Evolutionary conservation across 2,113 vertebrate species (phyloP).

Genomic region (Megaleporinus macrocephalus): DNA sequence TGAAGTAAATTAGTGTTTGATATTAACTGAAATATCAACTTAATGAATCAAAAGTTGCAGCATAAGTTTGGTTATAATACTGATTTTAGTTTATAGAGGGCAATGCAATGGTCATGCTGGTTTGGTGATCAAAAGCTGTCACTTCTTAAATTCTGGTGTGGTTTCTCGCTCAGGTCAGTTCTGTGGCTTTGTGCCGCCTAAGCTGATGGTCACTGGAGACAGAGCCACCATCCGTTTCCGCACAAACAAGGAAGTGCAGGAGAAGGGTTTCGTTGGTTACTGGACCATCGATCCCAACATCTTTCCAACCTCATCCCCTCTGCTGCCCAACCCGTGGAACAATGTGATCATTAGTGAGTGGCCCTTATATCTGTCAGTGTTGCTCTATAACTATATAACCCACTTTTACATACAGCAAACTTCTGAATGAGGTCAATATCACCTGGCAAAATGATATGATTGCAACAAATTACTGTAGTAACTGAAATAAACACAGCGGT

Average conservation of each 20-base stretch:
- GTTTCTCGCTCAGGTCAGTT: conserved; percentile 70
- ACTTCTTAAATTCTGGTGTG: background rate
- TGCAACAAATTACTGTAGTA: too few species aligned
- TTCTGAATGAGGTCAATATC: background rate
- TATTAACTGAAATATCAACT: too few species aligned
- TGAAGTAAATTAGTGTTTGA: background rate
- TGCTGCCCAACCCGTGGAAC: conserved; percentile 70
- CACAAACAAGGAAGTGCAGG: conserved; percentile 63
- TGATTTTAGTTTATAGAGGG: background rate
- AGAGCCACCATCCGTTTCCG: conserved; percentile 72
- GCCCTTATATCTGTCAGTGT: background rate
- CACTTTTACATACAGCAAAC: background rate
- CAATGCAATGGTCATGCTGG: background rate
- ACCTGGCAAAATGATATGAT: too few species aligned
- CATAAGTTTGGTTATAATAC: too few species aligned
- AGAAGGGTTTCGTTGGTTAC: conserved; percentile 76
- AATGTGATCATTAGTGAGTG: conserved; percentile 68
- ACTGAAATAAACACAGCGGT: too few species aligned
- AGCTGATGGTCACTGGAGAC: conserved; percentile 53
- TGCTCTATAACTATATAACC: background rate
- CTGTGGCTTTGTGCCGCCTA: conserved; percentile 68
- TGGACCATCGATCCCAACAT: conserved; percentile 72
- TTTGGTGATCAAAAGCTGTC: background rate
- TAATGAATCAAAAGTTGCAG: too few species aligned
- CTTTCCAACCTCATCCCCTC: conserved; percentile 66